Base-by-base conservation (phyloP, 2,888 invertebrate genomes). In the Phortica okadai region DNA sequence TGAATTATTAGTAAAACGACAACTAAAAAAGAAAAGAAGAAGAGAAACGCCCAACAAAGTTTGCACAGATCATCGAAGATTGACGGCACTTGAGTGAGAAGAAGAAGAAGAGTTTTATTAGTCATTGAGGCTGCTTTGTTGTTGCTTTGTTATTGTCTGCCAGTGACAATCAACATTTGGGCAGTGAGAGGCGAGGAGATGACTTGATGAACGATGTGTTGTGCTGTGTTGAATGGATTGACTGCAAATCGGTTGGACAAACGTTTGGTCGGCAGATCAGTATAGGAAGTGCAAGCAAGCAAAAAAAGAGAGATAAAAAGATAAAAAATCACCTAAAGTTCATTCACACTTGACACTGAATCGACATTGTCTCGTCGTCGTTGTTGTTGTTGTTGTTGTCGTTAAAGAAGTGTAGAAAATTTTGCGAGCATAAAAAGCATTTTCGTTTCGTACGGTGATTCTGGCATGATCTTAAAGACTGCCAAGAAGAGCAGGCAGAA, bases 261-360 rank as follows among this genome's bases (percentile, higher is more conserved):
- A 33, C 33, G 1, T 33, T 33, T 14, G 14, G 8, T 50, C 50
- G 50, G 50, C 10, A 50, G 14, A 50, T 50, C 5, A 50, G 50
- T 50, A 14, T 50, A 50, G 50, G 50, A 50, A 50, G 50, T 50
- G 50, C 50, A 50, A 50, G 50, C 50, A 50, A 50, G n/a, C n/a
- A 50, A 50, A 11, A 50, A 33, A 33, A 33, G 2, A 33, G 1
- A 2, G 33, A 33, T 33, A 33, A 33, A 33, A 33, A 5, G 2
- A 33, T 33, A 33, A 33, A 33, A 62, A 21, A 3, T 45, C 69
- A 69, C 16, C n/a, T n/a, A 82, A 80, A 79, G 83, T 83, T 83
- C 83, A 80, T 83, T 83, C 83, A 82, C 83, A 79, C 80, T 83
- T 83, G 82, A 83, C 82, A 83, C 82, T 82, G 78, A 81, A 82